Base-by-base conservation (phyloP, 2,888 invertebrate species). In the Dioctria linearis region DNA sequence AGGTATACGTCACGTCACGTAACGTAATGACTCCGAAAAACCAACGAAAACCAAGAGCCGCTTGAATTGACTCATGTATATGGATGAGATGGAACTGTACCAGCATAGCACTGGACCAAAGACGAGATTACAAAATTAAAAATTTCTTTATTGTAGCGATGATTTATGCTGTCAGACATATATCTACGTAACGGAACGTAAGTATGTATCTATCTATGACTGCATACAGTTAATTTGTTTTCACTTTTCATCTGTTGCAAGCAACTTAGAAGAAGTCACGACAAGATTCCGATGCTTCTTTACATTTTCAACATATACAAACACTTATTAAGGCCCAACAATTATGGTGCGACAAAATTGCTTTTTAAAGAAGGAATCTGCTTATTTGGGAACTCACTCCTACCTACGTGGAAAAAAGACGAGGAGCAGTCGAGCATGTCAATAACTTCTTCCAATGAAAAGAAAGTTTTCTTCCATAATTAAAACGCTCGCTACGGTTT, bases 391-490 rank as follows among this genome's bases (percentile, higher is more conserved):
- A 51, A 57, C 57, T 37, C 3, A n/a, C 54, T 54, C 46, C 4
- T 54, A 54, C 6, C 11, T 2, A n/a, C 5, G 42, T 66, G 40
- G 40, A 13, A 39, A n/a, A 5, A 25, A 67, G 67, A 46, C 43
- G 46, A 25, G 25, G 25, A 25, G 25, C 25, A 25, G 69, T 11
- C 11, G 39, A 69, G 51, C 25, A 25, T 39, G 25, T 39, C 37
- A n/a, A 37, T 51, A 49, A 69, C 51, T 46, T 51, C 25, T 25
- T 25, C 51, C 25, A 51, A 69, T 69, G 69, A 54, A 69, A 51
- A 37, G 69, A 69, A 69, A 69, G 69, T 69, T 69, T 65, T 25
- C 51, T 37, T 69, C 69, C n/a, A 39, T 46, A 54, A 69, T 69
- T 69, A 69, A 49, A 51, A 54, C n/a, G 6, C 43, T 43, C 13